Conservation (phyloP, 2,888 invertebrate genomes). For the Agrilus mali region DNA sequence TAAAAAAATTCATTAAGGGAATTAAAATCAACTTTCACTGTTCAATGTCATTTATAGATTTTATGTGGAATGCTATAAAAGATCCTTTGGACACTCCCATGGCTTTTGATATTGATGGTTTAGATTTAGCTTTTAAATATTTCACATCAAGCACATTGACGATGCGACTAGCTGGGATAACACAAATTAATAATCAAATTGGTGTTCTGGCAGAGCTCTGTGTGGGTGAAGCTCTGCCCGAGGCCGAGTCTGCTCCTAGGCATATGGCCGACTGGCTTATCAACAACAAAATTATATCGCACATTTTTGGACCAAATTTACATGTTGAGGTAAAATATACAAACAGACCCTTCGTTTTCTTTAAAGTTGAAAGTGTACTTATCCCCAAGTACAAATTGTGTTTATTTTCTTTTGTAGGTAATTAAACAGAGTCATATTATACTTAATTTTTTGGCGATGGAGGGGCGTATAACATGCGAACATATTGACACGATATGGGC, state of each 20-base stretch:
- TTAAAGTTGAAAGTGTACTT: neutral
- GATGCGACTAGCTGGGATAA: slow-evolving; percentile 85
- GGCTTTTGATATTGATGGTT: slow-evolving; percentile 79
- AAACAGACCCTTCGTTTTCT: slow-evolving; percentile 1
- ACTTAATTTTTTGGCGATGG: slow-evolving; percentile 83
- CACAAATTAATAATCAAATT: slow-evolving; percentile 90
- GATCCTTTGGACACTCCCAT: slow-evolving; percentile 79
- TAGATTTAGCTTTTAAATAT: slow-evolving; percentile 90
- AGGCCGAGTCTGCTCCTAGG: slow-evolving; percentile 74
- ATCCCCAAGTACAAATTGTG: too few species aligned
- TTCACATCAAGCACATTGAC: slow-evolving; percentile 90
- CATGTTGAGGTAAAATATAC: slow-evolving; percentile 68
- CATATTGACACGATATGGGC: slow-evolving; percentile 92
- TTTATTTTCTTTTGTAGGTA: slow-evolving; percentile 43
- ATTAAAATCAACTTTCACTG: neutral
- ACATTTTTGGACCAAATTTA: slow-evolving; percentile 93
- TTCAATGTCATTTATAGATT: slow-evolving; percentile 42
- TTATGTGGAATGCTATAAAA: slow-evolving; percentile 92
- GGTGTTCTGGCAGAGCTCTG: slow-evolving; percentile 84
- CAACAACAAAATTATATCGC: slow-evolving; percentile 79
- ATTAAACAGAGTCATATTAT: slow-evolving; percentile 93
- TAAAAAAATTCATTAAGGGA: neutral
- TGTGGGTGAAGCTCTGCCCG: slow-evolving; percentile 75
- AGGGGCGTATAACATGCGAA: slow-evolving; percentile 78
- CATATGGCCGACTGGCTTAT: slow-evolving; percentile 82